These are phyloP conservation scores for Erethizon dorsatum DNA, from an alignment of 2,797 vertebrate genomes.

Conservation along the genomic window DNA sequence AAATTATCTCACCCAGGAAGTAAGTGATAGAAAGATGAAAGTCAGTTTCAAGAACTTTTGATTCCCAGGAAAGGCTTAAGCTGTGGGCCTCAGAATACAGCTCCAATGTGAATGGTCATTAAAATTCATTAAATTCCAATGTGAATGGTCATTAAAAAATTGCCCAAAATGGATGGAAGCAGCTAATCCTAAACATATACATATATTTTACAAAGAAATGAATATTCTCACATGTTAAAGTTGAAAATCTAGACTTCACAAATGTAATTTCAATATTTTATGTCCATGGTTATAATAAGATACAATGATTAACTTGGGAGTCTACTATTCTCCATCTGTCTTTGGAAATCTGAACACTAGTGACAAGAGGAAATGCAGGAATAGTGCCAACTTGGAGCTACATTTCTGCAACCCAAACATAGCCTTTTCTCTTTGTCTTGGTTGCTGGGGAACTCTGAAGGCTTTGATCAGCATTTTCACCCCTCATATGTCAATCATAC, in stretches of 20 bases:
- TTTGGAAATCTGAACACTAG: background rate
- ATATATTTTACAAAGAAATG: background rate
- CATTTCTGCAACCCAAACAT: background rate
- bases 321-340: background rate
- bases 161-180: background rate
- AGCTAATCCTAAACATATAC: background rate
- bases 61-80: background rate
- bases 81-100: background rate
- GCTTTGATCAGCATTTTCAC: background rate
- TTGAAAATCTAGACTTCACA: background rate
- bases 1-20: constrained; percentile 1
- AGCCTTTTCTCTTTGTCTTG: background rate
- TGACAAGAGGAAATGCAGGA: background rate
- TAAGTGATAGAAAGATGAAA: background rate
- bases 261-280: background rate
- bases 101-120: background rate
- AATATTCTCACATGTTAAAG: background rate
- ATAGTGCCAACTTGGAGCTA: accelerated
- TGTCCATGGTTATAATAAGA: background rate
- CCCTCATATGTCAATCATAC: background rate
- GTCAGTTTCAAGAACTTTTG: background rate
- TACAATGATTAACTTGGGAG: background rate
- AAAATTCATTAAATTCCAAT: no score
- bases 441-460: background rate
- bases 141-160: background rate